These are phyloP conservation scores for Mactromeris polynyma DNA, from an alignment of 2,888 invertebrate genomes.

Conservation along the genomic window DNA sequence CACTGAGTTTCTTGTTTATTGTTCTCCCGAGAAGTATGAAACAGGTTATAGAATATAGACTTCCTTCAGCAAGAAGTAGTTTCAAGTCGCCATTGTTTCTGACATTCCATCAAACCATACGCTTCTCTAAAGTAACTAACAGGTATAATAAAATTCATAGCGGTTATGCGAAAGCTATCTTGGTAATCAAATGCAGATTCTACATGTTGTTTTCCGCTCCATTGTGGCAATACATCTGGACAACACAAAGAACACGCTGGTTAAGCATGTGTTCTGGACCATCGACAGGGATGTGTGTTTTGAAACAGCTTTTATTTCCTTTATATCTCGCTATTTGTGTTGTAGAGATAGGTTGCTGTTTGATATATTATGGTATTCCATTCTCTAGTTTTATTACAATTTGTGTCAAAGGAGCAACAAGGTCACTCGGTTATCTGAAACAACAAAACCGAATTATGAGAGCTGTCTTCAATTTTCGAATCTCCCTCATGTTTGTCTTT, in stretches of 20 bases:
- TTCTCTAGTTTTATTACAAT: constrained; percentile 40
- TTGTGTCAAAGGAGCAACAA: constrained; percentile 32
- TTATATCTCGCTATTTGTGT: constrained; percentile 30
- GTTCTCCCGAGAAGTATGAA: constrained; percentile 39
- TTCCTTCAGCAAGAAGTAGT: not conserved
- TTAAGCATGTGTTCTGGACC: not conserved
- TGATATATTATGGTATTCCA: constrained; percentile 44
- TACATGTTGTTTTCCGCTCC: constrained; percentile 51
- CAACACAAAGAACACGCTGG: constrained; percentile 33
- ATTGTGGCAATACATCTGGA: constrained; percentile 45
- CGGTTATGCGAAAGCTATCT: constrained; percentile 45
- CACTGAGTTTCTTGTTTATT: constrained; percentile 26
- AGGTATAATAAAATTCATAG: not conserved
- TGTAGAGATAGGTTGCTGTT: constrained; percentile 34
- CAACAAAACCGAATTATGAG: not conserved
- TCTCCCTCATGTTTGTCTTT: not conserved
- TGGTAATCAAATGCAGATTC: constrained; percentile 47
- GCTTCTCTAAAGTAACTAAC: constrained; percentile 18
- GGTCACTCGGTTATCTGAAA: constrained; percentile 18
- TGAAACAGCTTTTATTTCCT: not conserved
- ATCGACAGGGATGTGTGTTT: not conserved
- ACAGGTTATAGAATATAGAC: constrained; percentile 37
- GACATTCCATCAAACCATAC: constrained; percentile 18
- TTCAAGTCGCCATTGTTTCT: constrained; percentile 49
- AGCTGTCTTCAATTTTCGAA: not conserved